Conservation (phyloP, 1,140 invertebrate species). For the Drosophila sproati region DNA sequence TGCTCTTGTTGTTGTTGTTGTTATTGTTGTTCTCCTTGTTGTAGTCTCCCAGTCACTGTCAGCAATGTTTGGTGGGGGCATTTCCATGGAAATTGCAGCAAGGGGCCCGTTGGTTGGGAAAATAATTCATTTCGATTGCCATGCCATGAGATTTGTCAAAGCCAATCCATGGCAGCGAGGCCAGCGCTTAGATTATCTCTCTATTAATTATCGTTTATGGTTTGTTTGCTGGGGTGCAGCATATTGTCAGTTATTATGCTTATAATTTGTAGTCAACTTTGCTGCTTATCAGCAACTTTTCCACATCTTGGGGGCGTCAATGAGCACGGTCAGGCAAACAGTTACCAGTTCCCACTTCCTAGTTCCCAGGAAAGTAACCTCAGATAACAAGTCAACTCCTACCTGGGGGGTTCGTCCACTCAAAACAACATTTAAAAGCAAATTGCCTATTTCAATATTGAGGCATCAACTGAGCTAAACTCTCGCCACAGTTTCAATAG, state of each 20-base stretch:
- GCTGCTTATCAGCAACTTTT: conserved; percentile 49
- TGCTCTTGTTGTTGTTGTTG: conserved; percentile 33
- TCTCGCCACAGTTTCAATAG: conserved; percentile 31
- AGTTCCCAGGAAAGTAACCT: conserved; percentile 64
- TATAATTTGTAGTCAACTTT: conserved; percentile 39
- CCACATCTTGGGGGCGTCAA: conserved; percentile 54
- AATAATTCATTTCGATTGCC: conserved; percentile 79
- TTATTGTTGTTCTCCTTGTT: conserved; percentile 38
- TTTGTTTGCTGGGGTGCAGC: conserved; percentile 69
- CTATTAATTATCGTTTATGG: conserved; percentile 83
- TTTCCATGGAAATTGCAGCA: conserved; percentile 76
- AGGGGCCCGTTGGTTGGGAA: conserved; percentile 59
- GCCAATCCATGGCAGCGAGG: conserved; percentile 42
- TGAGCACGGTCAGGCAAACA: conserved; percentile 46
- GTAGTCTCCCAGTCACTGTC: conserved; percentile 35
- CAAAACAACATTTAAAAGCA: conserved; percentile 37
- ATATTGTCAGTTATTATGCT: conserved; percentile 32
- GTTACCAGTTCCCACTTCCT: conserved; percentile 16
- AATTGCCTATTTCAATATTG: conserved; percentile 68
- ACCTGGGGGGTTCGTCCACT: conserved; percentile 35
- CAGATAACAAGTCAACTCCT: conserved; percentile 45
- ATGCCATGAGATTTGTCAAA: conserved; percentile 57
- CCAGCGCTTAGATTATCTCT: conserved; percentile 76
- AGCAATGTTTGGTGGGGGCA: conserved; percentile 36
- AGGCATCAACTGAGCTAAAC: conserved; percentile 17